These are phyloP conservation scores for Anolis apletophallus DNA, from an alignment of 2,797 vertebrate species.

Conservation along the genomic window DNA sequence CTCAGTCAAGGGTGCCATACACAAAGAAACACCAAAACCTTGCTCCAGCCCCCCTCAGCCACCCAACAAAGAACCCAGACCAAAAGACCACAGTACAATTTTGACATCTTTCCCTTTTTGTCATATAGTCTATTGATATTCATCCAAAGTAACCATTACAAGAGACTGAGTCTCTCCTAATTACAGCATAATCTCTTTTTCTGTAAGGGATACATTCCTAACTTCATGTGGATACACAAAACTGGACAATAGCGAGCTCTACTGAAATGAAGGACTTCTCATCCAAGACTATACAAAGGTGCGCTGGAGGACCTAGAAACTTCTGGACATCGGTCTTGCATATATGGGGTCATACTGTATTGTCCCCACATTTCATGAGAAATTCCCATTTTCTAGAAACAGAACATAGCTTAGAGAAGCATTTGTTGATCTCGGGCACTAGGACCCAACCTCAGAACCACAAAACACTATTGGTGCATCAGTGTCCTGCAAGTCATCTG, in stretches of 20 bases:
- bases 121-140: neutral
- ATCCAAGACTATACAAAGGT: too few relatives aligned
- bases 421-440: neutral
- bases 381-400: neutral
- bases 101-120: neutral
- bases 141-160: neutral
- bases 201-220: too few relatives aligned
- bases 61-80: neutral
- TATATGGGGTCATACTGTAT: too few relatives aligned
- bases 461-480: too few relatives aligned
- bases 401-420: neutral
- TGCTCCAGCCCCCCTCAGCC: too few relatives aligned
- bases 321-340: too few relatives aligned
- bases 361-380: neutral
- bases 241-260: too few relatives aligned
- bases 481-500: too few relatives aligned
- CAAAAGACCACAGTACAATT: neutral
- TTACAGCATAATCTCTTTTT: too few relatives aligned
- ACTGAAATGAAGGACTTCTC: too few relatives aligned
- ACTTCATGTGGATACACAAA: too few relatives aligned
- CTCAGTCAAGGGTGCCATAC: constrained; percentile 67
- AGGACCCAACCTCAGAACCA: neutral
- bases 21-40: neutral
- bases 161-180: neutral
- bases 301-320: too few relatives aligned